A percentile compares a stretch with the other conserved stretches of the same genome.
phyloP scores from a whole-genome alignment of 2,797 vertebrate species.

The Melopsittacus undulatus region DNA sequence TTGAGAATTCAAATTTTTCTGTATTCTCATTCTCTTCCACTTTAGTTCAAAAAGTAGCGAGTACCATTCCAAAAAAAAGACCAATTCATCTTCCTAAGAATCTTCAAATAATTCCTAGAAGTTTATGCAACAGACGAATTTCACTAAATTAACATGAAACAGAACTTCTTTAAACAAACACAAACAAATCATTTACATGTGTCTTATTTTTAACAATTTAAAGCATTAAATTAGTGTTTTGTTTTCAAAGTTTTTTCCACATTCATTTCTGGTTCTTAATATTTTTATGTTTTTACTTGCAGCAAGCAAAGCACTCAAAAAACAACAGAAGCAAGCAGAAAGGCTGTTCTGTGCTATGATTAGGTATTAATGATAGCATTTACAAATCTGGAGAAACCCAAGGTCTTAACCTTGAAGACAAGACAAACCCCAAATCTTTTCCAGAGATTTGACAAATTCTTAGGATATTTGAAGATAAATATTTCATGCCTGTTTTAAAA shows the following conservation, averaged over 20 bases:
- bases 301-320: constrained; percentile 1
- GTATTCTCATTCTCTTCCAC: not conserved
- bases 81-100: constrained; percentile 52
- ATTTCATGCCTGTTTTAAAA: not conserved
- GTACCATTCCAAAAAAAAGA: constrained; percentile 25
- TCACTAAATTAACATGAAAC: constrained; percentile 50
- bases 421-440: not conserved
- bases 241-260: constrained; percentile 26
- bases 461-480: not conserved
- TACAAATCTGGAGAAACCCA: not conserved
- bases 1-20: not conserved
- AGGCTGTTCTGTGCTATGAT: not conserved
- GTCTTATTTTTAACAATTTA: constrained; percentile 49
- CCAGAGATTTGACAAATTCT: not conserved
- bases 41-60: constrained; percentile 46
- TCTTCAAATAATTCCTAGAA: constrained; percentile 62
- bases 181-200: constrained; percentile 57
- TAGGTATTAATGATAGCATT: not conserved
- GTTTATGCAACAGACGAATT: constrained; percentile 40
- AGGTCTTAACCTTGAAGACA: not conserved
- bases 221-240: constrained; percentile 10
- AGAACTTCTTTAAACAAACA: constrained; percentile 51
- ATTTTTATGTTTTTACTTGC: constrained; percentile 13
- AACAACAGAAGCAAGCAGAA: not conserved
- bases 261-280: constrained; percentile 4